Conservation (phyloP, 2,888 invertebrate species). For the Perizoma flavofasciatum region DNA sequence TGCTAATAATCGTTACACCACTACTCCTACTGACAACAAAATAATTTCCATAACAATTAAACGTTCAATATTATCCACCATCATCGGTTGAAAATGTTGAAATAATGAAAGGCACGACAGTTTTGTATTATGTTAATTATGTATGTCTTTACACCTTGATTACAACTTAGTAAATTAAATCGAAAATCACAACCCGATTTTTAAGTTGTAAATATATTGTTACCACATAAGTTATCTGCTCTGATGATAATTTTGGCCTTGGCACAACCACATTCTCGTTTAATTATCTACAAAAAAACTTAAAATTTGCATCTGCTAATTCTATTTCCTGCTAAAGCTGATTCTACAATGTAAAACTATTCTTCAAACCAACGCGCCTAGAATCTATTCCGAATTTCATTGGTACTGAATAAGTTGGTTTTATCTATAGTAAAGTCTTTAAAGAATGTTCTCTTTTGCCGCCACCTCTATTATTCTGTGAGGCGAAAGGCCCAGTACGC, state of each 20-base stretch:
- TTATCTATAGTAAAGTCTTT: conserved; percentile 29
- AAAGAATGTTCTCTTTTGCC: conserved; percentile 44
- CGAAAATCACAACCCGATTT: conserved; percentile 13
- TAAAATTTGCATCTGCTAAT: conserved; percentile 7
- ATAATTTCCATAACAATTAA: conserved; percentile 47
- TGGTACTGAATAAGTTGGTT: conserved; percentile 13
- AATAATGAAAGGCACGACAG: conserved; percentile 29
- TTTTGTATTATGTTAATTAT: conserved; percentile 24
- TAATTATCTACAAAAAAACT: conserved; percentile 3
- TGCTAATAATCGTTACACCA: too few species aligned
- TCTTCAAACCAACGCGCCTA: conserved; percentile 4
- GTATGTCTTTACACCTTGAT: conserved; percentile 4
- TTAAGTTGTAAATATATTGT: conserved; percentile 12
- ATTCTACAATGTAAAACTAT: background rate
- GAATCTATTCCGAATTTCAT: conserved; percentile 21
- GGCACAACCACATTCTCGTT: conserved; percentile 13
- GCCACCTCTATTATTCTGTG: conserved; percentile 51
- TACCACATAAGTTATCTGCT: conserved; percentile 14
- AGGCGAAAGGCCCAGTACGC: conserved; percentile 53
- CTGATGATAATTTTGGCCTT: conserved; percentile 15
- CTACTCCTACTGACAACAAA: conserved; percentile 45
- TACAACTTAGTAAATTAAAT: conserved; percentile 17
- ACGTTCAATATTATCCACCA: conserved; percentile 32
- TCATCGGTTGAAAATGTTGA: conserved; percentile 14
- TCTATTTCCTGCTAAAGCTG: background rate